Evolutionary conservation across 1,140 invertebrate genomes (phyloP).

Genomic region (Lepidostoma basale): DNA sequence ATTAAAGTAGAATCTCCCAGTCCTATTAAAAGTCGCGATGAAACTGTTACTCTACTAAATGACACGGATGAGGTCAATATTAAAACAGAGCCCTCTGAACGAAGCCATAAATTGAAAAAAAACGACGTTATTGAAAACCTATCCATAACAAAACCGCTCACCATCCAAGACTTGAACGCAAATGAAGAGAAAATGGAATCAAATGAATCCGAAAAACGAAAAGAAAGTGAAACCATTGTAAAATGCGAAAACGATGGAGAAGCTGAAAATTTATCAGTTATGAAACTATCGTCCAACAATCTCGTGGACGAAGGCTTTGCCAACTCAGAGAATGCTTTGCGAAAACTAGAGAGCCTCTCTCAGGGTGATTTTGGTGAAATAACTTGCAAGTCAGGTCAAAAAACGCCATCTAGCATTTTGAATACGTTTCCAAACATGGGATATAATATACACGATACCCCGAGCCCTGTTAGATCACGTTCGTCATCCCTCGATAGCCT

Average conservation of each 20-base stretch:
- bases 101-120: neutral
- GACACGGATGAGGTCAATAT: constrained; percentile 48
- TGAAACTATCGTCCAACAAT: constrained; percentile 36
- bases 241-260: constrained; percentile 50
- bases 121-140: constrained; percentile 26
- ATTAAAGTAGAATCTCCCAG: constrained; percentile 50
- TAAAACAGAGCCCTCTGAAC: constrained; percentile 50
- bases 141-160: constrained; percentile 14
- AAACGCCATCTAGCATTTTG: neutral
- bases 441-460: constrained; percentile 51
- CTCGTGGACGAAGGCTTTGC: constrained; percentile 26
- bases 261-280: constrained; percentile 49
- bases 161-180: constrained; percentile 27
- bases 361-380: constrained; percentile 74
- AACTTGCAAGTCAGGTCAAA: constrained; percentile 50
- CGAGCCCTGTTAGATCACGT: constrained; percentile 54
- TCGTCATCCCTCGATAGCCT: constrained; percentile 64
- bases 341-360: constrained; percentile 80
- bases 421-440: constrained; percentile 50
- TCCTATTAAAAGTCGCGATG: constrained; percentile 48
- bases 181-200: constrained; percentile 34
- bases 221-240: constrained; percentile 47
- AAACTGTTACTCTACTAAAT: constrained; percentile 47
- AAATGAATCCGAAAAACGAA: constrained; percentile 37
- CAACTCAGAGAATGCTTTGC: constrained; percentile 68